Percentiles rank a stretch among this genome's conserved stretches.
phyloP scores from a whole-genome alignment of 2,797 vertebrate species.

The Smutsia temminckii region DNA sequence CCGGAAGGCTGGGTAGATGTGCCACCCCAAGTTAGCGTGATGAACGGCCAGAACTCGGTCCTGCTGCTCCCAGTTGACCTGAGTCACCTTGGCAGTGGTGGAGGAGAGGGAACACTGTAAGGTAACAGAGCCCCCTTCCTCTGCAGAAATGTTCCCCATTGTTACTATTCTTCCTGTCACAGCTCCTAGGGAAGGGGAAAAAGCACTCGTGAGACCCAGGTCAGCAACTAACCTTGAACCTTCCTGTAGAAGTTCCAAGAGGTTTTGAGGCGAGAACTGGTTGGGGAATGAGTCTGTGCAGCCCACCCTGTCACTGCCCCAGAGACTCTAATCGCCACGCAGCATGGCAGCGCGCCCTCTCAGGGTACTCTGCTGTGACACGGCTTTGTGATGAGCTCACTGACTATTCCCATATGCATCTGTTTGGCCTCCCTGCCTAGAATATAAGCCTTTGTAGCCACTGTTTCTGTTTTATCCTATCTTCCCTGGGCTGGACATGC shows the following conservation, averaged over 20 bases:
- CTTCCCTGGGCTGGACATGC: neutral
- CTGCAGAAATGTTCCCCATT: conserved; percentile 59
- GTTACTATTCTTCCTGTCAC: neutral
- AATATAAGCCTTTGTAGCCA: neutral
- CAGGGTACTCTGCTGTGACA: neutral
- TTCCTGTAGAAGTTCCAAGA: neutral
- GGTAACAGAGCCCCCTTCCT: conserved; percentile 59
- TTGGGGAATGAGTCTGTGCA: neutral
- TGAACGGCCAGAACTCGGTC: conserved; percentile 30
- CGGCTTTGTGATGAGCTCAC: neutral
- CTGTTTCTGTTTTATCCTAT: neutral
- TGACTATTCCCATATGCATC: neutral
- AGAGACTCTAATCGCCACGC: rapidly evolving
- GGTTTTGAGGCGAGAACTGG: neutral
- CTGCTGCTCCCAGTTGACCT: conserved; percentile 75
- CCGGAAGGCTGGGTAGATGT: neutral
- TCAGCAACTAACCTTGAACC: neutral
- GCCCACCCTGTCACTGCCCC: no score
- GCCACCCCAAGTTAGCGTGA: neutral
- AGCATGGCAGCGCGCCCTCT: neutral
- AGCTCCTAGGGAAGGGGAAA: neutral
- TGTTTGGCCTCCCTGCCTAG: neutral
- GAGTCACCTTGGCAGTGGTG: conserved; percentile 61
- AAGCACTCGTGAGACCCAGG: neutral
- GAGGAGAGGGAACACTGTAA: conserved; percentile 69